Evolutionary conservation across 2,113 vertebrate genomes (phyloP).

Genomic region (Paradoxurus hermaphroditus): DNA sequence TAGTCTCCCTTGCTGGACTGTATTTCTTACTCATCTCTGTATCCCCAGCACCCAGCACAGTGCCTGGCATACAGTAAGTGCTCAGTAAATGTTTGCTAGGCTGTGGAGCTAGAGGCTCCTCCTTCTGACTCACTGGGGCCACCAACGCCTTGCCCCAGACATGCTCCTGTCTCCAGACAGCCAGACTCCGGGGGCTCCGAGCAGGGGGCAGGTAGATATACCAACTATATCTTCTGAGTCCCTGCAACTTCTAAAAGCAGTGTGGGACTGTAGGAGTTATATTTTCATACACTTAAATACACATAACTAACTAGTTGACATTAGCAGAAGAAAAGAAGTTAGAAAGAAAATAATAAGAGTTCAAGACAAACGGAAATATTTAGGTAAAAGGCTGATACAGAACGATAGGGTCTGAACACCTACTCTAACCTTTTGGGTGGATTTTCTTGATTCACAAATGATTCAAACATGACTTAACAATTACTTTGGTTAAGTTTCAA

Average conservation of each 20-base stretch:
- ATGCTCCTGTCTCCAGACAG: neutral
- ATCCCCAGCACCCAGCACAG: neutral
- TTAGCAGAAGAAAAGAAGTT: neutral
- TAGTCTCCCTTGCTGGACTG: neutral
- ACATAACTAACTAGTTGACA: neutral
- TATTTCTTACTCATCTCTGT: neutral
- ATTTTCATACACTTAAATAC: neutral
- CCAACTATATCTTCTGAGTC: neutral
- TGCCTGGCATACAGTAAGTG: neutral
- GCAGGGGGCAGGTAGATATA: too few species aligned
- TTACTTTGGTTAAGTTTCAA: neutral
- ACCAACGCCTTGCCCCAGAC: neutral
- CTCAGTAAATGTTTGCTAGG: neutral
- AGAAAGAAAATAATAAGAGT: neutral
- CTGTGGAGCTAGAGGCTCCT: neutral
- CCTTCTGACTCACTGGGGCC: neutral
- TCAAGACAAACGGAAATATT: conserved; percentile 3
- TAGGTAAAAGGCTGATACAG: neutral
- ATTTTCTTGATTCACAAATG: conserved; percentile 12
- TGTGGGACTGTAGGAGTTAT: neutral
- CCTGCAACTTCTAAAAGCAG: neutral
- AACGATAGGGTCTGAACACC: neutral
- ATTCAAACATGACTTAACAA: neutral
- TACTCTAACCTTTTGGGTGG: neutral
- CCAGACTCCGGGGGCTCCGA: neutral